These are phyloP conservation scores for Syrmaticus mikado DNA, from an alignment of 2,113 vertebrate species.

Conservation along the genomic window DNA sequence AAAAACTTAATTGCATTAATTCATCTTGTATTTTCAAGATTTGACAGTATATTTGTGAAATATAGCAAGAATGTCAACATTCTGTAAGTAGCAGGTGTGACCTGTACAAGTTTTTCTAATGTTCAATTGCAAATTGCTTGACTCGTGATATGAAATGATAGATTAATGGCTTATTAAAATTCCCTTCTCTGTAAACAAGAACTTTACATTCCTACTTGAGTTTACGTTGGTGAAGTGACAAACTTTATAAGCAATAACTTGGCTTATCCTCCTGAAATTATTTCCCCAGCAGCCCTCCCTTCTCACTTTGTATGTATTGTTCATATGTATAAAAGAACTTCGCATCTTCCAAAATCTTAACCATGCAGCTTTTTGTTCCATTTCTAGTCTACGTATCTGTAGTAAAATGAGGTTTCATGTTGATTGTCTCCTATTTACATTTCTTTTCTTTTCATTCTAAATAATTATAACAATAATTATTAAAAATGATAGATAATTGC, in stretches of 20 bases:
- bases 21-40: conserved; percentile 60
- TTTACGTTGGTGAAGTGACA: neutral
- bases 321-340: fast-evolving
- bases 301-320: neutral
- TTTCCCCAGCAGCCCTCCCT: neutral
- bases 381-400: neutral
- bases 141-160: neutral
- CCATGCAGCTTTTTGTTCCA: neutral
- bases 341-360: neutral
- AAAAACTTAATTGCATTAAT: conserved; percentile 65
- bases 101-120: conserved; percentile 13
- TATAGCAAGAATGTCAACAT: conserved; percentile 49
- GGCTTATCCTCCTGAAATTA: neutral
- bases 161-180: conserved; percentile 58
- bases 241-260: neutral
- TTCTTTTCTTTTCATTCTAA: neutral
- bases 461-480: neutral
- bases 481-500: neutral
- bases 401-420: neutral
- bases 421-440: neutral
- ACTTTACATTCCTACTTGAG: neutral
- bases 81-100: conserved; percentile 35
- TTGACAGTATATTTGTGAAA: conserved; percentile 52
- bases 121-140: conserved; percentile 27
- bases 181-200: conserved; percentile 30